Conservation (phyloP, 2,113 vertebrate species). For the Romanogobio albipinnatus region DNA sequence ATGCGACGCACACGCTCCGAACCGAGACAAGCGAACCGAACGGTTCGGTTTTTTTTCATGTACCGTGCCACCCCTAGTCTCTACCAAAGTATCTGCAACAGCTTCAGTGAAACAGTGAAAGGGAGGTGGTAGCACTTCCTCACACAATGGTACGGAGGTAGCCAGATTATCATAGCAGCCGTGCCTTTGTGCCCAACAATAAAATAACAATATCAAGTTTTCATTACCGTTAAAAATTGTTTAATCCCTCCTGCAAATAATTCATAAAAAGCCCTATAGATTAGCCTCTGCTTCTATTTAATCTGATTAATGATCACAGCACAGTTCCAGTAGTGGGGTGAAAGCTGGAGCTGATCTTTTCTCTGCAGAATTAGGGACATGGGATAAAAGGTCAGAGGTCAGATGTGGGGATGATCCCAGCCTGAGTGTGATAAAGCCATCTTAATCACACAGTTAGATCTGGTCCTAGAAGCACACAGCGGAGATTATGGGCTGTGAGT, state of each 20-base stretch:
- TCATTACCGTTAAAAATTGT: slow-evolving; percentile 34
- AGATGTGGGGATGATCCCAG: slow-evolving; percentile 34
- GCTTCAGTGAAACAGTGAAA: neutral
- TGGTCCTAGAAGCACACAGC: slow-evolving; percentile 5
- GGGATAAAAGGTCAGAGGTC: slow-evolving; percentile 45
- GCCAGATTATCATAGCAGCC: slow-evolving; percentile 43
- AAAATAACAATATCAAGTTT: slow-evolving; percentile 50
- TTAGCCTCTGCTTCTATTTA: slow-evolving; percentile 42
- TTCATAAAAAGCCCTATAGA: slow-evolving; percentile 34
- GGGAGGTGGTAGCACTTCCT: neutral
- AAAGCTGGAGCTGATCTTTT: slow-evolving; percentile 19
- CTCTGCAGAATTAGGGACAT: slow-evolving; percentile 19
- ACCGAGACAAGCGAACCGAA: too few species aligned
- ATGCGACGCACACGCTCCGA: too few species aligned
- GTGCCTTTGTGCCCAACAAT: slow-evolving; percentile 36
- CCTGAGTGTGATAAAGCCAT: slow-evolving; percentile 21
- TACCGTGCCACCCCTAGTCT: too few species aligned
- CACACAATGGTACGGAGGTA: slow-evolving; percentile 26
- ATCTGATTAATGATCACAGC: slow-evolving; percentile 52
- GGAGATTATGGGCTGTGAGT: slow-evolving; percentile 15
- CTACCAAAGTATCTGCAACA: neutral
- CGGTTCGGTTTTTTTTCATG: too few species aligned
- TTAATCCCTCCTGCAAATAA: slow-evolving; percentile 50
- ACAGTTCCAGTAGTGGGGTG: slow-evolving; percentile 8
- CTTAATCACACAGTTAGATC: slow-evolving; percentile 44